These are phyloP conservation scores for Salvelinus fontinalis DNA, from an alignment of 2,113 vertebrate genomes.

Conservation along the genomic window DNA sequence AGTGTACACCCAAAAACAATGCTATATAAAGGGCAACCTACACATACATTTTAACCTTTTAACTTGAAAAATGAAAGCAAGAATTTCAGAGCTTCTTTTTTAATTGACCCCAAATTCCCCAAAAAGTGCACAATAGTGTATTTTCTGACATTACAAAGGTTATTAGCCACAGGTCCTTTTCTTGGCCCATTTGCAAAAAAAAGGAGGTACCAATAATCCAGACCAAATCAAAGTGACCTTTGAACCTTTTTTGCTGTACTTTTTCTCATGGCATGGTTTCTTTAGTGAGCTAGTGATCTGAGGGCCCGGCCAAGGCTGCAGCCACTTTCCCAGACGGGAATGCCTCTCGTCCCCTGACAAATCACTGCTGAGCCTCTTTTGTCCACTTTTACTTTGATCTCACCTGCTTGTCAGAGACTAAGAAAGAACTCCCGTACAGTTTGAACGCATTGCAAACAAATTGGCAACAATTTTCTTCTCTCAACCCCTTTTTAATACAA, in stretches of 20 bases:
- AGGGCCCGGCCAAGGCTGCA: constrained; percentile 81
- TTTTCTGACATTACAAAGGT: constrained; percentile 82
- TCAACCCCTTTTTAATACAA: constrained; percentile 67
- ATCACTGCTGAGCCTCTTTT: constrained; percentile 92
- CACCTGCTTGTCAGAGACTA: constrained; percentile 90
- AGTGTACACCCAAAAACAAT: constrained; percentile 19
- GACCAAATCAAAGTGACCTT: constrained; percentile 94
- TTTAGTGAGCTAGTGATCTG: constrained; percentile 88
- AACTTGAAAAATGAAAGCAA: constrained; percentile 59
- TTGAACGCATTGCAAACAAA: constrained; percentile 89
- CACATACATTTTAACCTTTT: constrained; percentile 61
- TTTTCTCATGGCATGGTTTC: constrained; percentile 91
- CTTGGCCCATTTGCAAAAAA: constrained; percentile 74
- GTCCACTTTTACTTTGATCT: constrained; percentile 89
- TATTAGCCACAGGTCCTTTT: constrained; percentile 82
- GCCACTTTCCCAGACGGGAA: constrained; percentile 83
- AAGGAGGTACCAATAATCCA: constrained; percentile 88
- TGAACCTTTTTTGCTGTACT: constrained; percentile 94
- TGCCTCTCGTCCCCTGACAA: constrained; percentile 93
- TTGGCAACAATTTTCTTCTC: constrained; percentile 83
- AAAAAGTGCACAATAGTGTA: constrained; percentile 78
- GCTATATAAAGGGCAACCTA: constrained; percentile 33
- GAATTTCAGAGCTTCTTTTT: constrained; percentile 74
- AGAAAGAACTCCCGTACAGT: constrained; percentile 88
- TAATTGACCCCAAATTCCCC: constrained; percentile 81